Percentiles rank a stretch among this genome's conserved stretches.
These are phyloP conservation scores for Speoplatyrhinus poulsoni DNA, from an alignment of 2,113 vertebrate genomes.

Conservation along the genomic window DNA sequence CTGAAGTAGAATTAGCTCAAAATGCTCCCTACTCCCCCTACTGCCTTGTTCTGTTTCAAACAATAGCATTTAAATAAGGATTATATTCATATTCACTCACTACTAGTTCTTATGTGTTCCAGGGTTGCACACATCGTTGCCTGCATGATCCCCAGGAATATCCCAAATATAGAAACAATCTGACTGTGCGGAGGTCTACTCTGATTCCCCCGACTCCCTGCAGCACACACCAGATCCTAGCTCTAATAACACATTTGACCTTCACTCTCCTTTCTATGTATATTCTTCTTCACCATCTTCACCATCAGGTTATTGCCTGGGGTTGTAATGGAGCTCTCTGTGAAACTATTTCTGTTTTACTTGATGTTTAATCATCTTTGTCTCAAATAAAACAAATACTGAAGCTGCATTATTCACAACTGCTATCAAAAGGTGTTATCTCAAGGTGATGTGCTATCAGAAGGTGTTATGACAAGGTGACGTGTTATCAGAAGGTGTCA, in stretches of 20 bases:
- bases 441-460: too few species aligned
- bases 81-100: too few species aligned
- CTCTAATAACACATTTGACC: conserved; percentile 50
- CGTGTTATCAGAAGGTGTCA: too few species aligned
- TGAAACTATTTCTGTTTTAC: conserved; percentile 1
- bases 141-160: conserved; percentile 51
- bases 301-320: background rate
- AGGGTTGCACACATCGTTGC: background rate
- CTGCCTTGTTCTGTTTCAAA: too few species aligned
- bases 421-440: too few species aligned
- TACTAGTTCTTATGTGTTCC: background rate
- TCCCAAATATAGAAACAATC: conserved; percentile 71
- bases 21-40: too few species aligned
- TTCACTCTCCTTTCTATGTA: conserved; percentile 60
- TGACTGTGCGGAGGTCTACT: conserved; percentile 39
- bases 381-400: conserved; percentile 18
- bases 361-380: background rate
- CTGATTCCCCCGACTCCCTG: conserved; percentile 15
- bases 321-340: background rate
- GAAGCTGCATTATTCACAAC: too few species aligned
- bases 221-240: background rate
- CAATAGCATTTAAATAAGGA: too few species aligned
- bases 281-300: conserved; percentile 1
- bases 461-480: too few species aligned
- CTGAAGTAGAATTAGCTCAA: too few species aligned